These are phyloP conservation scores for Megathymus violae DNA, from an alignment of 1,140 invertebrate genomes.

Conservation along the genomic window DNA sequence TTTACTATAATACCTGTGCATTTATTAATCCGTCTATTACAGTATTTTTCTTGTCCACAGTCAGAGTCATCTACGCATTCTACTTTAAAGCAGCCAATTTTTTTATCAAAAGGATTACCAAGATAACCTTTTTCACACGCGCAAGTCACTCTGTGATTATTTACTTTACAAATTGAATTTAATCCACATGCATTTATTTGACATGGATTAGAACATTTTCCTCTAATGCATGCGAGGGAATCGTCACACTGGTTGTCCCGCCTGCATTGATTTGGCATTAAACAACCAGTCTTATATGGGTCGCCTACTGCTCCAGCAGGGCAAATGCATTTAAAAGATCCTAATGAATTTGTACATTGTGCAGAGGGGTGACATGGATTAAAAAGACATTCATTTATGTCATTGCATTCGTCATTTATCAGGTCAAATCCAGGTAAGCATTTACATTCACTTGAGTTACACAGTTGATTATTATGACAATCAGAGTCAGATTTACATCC, in stretches of 20 bases:
- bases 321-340: conserved; percentile 92
- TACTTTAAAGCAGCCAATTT: conserved; percentile 91
- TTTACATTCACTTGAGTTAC: conserved; percentile 91
- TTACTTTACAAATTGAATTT: conserved; percentile 89
- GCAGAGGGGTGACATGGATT: conserved; percentile 92
- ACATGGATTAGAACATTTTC: conserved; percentile 92
- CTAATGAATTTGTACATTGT: conserved; percentile 90
- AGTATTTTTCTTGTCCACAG: conserved; percentile 89
- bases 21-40: conserved; percentile 89
- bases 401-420: conserved; percentile 88
- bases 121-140: conserved; percentile 91
- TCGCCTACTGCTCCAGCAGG: conserved; percentile 91
- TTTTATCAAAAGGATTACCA: conserved; percentile 90
- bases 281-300: conserved; percentile 89
- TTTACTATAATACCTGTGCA: conserved; percentile 90
- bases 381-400: conserved; percentile 91
- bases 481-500: conserved; percentile 93
- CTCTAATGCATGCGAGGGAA: conserved; percentile 88
- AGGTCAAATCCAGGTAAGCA: conserved; percentile 89
- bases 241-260: conserved; percentile 88
- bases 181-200: conserved; percentile 87
- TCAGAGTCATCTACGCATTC: conserved; percentile 91
- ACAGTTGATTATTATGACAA: conserved; percentile 91
- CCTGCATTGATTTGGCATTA: conserved; percentile 88
- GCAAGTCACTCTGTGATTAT: conserved; percentile 88